Base-by-base conservation (phyloP, 1,140 invertebrate species). In the Steinernema feltiae region DNA sequence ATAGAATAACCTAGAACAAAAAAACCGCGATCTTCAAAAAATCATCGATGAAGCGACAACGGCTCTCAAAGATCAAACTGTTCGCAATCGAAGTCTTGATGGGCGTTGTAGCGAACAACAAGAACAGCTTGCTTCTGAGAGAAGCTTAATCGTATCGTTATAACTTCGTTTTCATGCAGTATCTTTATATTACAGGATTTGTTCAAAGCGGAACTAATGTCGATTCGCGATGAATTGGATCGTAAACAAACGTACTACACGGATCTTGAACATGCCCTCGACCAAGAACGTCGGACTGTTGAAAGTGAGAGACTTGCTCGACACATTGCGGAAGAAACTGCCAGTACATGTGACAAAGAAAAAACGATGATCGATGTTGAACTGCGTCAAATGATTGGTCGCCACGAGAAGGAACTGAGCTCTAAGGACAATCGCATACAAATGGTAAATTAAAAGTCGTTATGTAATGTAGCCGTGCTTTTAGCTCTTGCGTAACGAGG, bases 341-440 rank as follows among this genome's bases (percentile, higher is more conserved):
- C 76, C 29, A 46, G 63, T 27, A 73, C 71, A 7, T 41, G 98
- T 7, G 95, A 99, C 85, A 98, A 97, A 85, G 95, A 98, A 86
- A 94, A 95, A 85, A 95, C 94, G 0, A 94, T 97, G 91, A 93
- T 96, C 82, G 90, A 98, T 84, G 86, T 97, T 69, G 95, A 99
- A 88, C 90, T 95, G 78, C 93, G 95, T 85, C 94, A 98, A 85
- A 90, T 93, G 32, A 86, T 92, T 70, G 90, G 91, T 12, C 92
- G 94, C 86, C 93, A 95, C 87, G 91, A 93, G 82, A 90, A 90
- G 80, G 95, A 98, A 81, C 84, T 95, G 30, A 89, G 89, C 41
- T 89, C 91, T 69, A 93, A 94, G 85, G 94, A 97, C 80, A 90
- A 86, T 82, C 84, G 87, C 30, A 81, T 90, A 35, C 80, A 88